Base-by-base conservation (phyloP, 1,140 invertebrate species). In the Aethina tumida region DNA sequence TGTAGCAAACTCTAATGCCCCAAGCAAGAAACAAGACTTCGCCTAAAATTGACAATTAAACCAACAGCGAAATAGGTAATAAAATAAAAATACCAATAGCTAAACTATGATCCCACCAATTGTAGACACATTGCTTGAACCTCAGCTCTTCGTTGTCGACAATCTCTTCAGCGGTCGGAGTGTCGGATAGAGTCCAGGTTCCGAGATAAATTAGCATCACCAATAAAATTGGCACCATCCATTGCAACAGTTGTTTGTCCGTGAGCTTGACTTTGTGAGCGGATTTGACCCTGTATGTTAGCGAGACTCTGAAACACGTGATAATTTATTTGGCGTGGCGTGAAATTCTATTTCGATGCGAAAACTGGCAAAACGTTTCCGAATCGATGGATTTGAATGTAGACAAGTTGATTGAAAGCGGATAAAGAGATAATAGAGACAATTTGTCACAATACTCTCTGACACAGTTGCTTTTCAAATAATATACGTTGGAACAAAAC, bases 251-350 rank as follows among this genome's bases (percentile, higher is more conserved):
- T 53, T 84, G 86, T 55, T 87, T 88, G 63, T 95, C 91, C 2
- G 90, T 92, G 15, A 95, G 64, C 53, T 92, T 92, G 10, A 94
- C 75, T 60, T 92, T 91, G 49, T 93, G 89, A 0, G 88, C 85
- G 15, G 86, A 90, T 58, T 93, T 92, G 0, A 93, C 87, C n/a
- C 88, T 76, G 64, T 93, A 94, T 9, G 91, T 94, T 26, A 93
- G 65, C 0, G 89, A 94, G 17, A 95, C 90, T 50, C 89, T 90
- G 62, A 2, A 67, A 47, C 20, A 18, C 5, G n/a, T n/a, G n/a
- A n/a, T n/a, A n/a, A n/a, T n/a, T n/a, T n/a, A n/a, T n/a, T 22
- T 22, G 6, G 21, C 21, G 21, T 22, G n/a, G n/a, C 7, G 25
- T 13, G 19, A 32, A 17, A 21, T 16, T 22, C n/a, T 9, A 21